These are phyloP conservation scores for Epirrhoe tristata DNA, from an alignment of 2,888 invertebrate species.

Conservation along the genomic window DNA sequence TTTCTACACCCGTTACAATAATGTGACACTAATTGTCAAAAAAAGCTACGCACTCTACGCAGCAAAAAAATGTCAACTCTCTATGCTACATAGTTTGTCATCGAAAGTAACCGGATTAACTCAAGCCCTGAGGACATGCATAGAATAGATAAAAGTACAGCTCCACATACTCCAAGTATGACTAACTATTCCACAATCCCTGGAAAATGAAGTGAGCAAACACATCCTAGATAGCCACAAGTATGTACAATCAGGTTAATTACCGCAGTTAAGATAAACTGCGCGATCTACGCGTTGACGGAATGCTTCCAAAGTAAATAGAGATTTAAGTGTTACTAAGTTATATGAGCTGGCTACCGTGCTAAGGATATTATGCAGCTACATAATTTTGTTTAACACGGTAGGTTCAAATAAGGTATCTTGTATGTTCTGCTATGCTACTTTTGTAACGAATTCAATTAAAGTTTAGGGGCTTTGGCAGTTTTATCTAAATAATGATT, in stretches of 20 bases:
- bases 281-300: conserved; percentile 39
- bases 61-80: too few species aligned
- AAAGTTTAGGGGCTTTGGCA: too few species aligned
- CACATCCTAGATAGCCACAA: conserved; percentile 43
- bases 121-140: background rate
- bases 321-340: conserved; percentile 53
- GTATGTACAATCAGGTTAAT: conserved; percentile 52
- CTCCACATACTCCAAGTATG: background rate
- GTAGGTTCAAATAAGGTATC: background rate
- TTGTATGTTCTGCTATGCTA: background rate
- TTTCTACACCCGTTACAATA: too few species aligned
- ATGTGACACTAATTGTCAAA: too few species aligned
- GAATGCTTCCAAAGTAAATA: conserved; percentile 51
- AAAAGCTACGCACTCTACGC: too few species aligned
- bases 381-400: background rate
- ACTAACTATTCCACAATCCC: conserved; percentile 16
- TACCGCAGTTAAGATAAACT: conserved; percentile 53
- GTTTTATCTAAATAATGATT: too few species aligned
- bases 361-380: conserved; percentile 14
- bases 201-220: conserved; percentile 37
- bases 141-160: background rate
- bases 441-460: background rate
- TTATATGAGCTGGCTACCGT: conserved; percentile 34
- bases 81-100: background rate
- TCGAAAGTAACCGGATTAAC: background rate